Percentiles rank a stretch among this genome's conserved stretches.
These are phyloP conservation scores for Coregonus sp. DNA, from an alignment of 2,797 vertebrate genomes.

Conservation along the genomic window DNA sequence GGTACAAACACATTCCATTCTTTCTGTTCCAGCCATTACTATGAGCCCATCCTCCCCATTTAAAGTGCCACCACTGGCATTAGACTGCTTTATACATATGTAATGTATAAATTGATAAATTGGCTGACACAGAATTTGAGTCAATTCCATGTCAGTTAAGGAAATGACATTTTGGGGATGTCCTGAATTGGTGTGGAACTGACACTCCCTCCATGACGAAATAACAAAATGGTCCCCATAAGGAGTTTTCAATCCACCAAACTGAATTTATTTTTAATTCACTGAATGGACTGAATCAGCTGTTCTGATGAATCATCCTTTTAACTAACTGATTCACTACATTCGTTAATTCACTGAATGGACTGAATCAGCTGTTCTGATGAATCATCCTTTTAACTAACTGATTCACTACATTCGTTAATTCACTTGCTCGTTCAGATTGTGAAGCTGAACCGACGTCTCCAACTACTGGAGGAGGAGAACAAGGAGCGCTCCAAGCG, in stretches of 20 bases:
- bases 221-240: neutral
- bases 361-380: neutral
- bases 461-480: constrained; percentile 94
- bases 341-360: neutral
- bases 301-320: neutral
- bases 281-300: neutral
- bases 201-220: neutral
- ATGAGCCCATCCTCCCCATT: too few species aligned
- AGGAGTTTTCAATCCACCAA: neutral
- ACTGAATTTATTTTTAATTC: neutral
- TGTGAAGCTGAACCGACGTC: constrained; percentile 94
- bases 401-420: neutral
- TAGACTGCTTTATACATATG: neutral
- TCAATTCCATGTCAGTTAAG: neutral
- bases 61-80: neutral
- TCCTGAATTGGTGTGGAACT: neutral
- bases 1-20: too few species aligned
- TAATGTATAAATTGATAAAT: neutral
- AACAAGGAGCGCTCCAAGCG: constrained; percentile 93
- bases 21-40: too few species aligned
- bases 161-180: neutral
- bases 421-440: constrained; percentile 75
- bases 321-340: neutral
- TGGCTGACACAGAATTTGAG: neutral
- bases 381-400: neutral